Percentiles rank a stretch among this genome's conserved stretches.
phyloP scores from a whole-genome alignment of 2,113 vertebrate species.

The Rhea pennata region DNA sequence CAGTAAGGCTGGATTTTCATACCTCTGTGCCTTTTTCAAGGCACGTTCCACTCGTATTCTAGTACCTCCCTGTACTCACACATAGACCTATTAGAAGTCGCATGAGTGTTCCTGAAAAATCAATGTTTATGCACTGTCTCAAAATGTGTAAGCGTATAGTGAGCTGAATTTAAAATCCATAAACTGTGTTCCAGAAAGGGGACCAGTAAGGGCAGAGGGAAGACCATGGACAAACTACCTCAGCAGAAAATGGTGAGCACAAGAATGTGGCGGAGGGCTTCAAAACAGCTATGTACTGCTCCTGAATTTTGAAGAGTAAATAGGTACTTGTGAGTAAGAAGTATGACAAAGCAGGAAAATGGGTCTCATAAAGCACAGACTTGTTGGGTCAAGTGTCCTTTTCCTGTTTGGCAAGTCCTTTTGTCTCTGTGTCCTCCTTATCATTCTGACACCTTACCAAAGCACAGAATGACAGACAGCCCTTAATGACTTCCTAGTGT shows the following conservation, averaged over 20 bases:
- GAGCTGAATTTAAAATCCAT: neutral
- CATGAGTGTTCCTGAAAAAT: neutral
- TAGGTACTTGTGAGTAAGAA: neutral
- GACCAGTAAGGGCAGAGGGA: neutral
- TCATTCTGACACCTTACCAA: slow-evolving; percentile 60
- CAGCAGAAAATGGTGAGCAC: neutral
- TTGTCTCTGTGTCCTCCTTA: slow-evolving; percentile 63
- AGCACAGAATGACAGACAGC: slow-evolving; percentile 42
- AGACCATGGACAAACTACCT: neutral
- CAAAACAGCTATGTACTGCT: neutral
- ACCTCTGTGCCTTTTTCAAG: neutral
- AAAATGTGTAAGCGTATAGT: rapidly evolving
- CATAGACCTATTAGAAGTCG: neutral
- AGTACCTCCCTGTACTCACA: neutral
- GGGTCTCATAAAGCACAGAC: slow-evolving; percentile 40
- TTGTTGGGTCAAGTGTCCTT: slow-evolving; percentile 64
- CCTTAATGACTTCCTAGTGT: slow-evolving; percentile 63
- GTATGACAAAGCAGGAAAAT: slow-evolving; percentile 39
- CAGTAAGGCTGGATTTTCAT: neutral
- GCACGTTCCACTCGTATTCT: neutral
- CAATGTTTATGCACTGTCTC: neutral
- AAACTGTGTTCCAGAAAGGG: neutral
- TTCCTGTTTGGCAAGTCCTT: slow-evolving; percentile 73
- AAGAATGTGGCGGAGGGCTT: neutral
- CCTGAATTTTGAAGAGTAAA: neutral